phyloP scores from a whole-genome alignment of 1,140 invertebrate species.

The Heliothis virescens region DNA sequence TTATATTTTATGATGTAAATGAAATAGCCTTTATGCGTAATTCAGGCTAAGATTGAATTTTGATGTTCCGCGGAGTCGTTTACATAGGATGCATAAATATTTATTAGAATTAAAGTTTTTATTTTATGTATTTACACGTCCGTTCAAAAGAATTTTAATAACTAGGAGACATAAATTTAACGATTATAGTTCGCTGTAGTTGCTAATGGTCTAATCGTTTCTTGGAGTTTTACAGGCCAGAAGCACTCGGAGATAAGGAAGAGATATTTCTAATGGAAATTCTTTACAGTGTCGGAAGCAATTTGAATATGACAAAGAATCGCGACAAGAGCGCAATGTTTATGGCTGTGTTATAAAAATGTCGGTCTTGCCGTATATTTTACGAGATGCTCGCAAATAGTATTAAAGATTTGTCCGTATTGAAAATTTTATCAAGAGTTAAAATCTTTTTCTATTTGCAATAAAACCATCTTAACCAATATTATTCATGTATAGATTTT shows the following conservation, averaged over 20 bases:
- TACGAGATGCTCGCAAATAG: neutral
- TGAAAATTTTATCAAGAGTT: neutral
- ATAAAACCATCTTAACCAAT: too few species aligned
- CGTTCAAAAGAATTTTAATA: slow-evolving; percentile 11
- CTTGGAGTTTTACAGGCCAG: neutral
- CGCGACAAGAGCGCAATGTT: neutral
- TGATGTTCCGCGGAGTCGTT: slow-evolving; percentile 21
- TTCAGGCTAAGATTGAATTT: slow-evolving; percentile 40
- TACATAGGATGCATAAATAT: slow-evolving; percentile 24
- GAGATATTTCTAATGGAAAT: slow-evolving; percentile 1
- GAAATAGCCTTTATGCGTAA: slow-evolving; percentile 37
- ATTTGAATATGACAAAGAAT: slow-evolving; percentile 7
- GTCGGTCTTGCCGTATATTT: neutral
- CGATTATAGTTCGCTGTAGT: neutral
- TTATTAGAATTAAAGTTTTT: slow-evolving; percentile 23
- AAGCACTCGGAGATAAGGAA: neutral
- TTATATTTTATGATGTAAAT: slow-evolving; percentile 37
- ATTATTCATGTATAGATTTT: too few species aligned
- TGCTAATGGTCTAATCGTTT: neutral
- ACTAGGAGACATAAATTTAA: neutral
- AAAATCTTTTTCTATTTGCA: too few species aligned
- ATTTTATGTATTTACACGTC: slow-evolving; percentile 10
- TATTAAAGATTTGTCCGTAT: neutral
- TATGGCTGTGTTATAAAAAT: slow-evolving; percentile 1
- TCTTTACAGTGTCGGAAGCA: neutral